Base-by-base conservation (phyloP, 2,797 vertebrate species). In the Oryzias sinensis region DNA sequence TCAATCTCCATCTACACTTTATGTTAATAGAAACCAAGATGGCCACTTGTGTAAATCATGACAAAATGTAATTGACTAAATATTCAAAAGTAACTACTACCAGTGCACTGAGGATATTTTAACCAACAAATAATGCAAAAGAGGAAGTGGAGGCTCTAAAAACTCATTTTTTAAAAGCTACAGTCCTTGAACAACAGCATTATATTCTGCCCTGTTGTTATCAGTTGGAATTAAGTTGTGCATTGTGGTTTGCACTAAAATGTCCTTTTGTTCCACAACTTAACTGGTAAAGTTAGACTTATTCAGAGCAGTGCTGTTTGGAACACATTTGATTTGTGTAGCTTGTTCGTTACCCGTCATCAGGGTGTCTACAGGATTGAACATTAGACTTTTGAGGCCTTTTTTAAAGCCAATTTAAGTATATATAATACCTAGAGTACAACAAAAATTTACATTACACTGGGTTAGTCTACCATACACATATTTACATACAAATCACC, bases 1-100 rank as follows among this genome's bases (percentile, higher is more conserved):
- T 14, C 48, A 15, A 33, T 54, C 59, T 44, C 16, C n/a, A 68
- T 66, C 47, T 43, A 43, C 15, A 53, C 64, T 54, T 59, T 13
- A 33, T 8, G 27, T 22, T 25, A 15, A 49, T 42, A 45, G 62
- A 48, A 42, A 43, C 43, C 56, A 52, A 7, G 41, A 67, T 16
- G 50, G 11, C 14, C 22, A 56, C 11, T 16, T n/a, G 41, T 43
- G 41, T 46, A n/a, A 52, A 46, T 56, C 20, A 54, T n/a, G n/a
- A 53, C 9, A 53, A 54, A 43, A 16, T 37, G 14, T 14, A 22
- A 22, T 15, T 22, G 14, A 41, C 15, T 15, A 53, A 25, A 43
- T 22, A 14, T 16, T 46, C 9, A 7, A 14, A 15, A 56, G 6
- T 37, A 15, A n/a, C 4, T 37, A 37, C 33, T 37, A 9, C 33